These are phyloP conservation scores for Ailurus styani DNA, from an alignment of 2,113 vertebrate genomes.

Conservation along the genomic window DNA sequence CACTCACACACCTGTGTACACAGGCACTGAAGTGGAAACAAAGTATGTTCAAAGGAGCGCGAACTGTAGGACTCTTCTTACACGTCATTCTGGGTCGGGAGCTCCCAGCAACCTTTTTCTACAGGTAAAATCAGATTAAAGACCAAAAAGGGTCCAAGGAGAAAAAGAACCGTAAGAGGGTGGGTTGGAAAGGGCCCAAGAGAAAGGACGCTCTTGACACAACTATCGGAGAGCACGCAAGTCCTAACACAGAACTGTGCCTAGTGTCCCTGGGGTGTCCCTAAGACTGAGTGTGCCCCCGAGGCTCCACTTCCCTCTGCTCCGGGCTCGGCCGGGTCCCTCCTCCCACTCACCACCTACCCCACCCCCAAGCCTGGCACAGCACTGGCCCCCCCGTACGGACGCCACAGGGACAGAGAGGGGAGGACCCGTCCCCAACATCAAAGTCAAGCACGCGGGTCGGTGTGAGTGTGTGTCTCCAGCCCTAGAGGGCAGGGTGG, in stretches of 20 bases:
- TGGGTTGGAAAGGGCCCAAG: accelerated
- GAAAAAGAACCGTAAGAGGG: not conserved
- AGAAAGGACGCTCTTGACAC: no score
- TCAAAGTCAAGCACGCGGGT: accelerated
- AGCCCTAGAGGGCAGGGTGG: no score
- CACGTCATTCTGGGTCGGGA: not conserved
- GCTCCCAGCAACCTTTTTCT: not conserved
- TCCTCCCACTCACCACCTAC: not conserved
- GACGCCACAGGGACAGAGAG: not conserved
- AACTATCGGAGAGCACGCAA: accelerated
- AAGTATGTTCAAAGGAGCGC: not conserved
- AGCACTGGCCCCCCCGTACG: not conserved
- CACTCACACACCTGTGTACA: not conserved
- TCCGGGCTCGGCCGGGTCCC: not conserved
- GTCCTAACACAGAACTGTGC: accelerated
- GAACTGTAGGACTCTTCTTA: not conserved
- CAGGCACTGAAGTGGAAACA: not conserved
- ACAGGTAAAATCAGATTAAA: not conserved
- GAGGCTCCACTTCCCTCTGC: not conserved
- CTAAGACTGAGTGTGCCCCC: not conserved
- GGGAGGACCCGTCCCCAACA: accelerated
- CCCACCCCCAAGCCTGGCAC: no score
- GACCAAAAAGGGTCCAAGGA: not conserved
- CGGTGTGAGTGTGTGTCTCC: not conserved
- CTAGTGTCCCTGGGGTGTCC: no score